Percentiles rank a stretch among this genome's conserved stretches.
Conservation (phyloP, 2,888 invertebrate species). For the Eubasilissa splendida region DNA sequence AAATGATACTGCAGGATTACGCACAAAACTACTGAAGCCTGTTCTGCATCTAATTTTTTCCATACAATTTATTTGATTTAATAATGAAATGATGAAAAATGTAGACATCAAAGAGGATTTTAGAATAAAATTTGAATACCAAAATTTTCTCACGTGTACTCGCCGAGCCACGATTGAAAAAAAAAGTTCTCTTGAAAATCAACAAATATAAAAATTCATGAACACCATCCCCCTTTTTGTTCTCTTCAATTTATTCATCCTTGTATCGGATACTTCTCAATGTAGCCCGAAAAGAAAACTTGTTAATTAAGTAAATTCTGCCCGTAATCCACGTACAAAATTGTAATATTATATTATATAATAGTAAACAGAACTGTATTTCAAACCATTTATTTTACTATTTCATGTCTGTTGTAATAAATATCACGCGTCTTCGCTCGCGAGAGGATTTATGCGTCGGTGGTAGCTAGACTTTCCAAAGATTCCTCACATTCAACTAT, state of each 20-base stretch:
- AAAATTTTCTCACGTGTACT: constrained; percentile 40
- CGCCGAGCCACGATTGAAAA: constrained; percentile 54
- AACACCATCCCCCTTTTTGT: constrained; percentile 39
- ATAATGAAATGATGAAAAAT: neutral
- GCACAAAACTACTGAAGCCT: no score
- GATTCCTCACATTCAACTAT: no score
- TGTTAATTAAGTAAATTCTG: no score
- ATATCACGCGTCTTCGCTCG: no score
- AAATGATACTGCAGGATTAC: no score
- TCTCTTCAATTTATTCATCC: neutral
- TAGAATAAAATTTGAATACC: constrained; percentile 52
- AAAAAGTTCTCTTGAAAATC: constrained; percentile 57
- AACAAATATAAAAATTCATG: constrained; percentile 59
- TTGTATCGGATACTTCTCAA: neutral
- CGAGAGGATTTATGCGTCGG: no score
- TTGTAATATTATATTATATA: no score
- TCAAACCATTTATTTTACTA: no score
- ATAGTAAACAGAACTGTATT: no score
- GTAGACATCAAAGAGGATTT: constrained; percentile 35
- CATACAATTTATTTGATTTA: neutral
- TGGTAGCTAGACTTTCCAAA: no score
- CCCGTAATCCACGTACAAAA: no score
- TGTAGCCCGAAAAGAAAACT: neutral
- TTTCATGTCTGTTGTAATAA: no score
- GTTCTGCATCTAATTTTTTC: neutral